These are phyloP conservation scores for Gymnarchus niloticus DNA, from an alignment of 2,113 vertebrate genomes.

Conservation along the genomic window DNA sequence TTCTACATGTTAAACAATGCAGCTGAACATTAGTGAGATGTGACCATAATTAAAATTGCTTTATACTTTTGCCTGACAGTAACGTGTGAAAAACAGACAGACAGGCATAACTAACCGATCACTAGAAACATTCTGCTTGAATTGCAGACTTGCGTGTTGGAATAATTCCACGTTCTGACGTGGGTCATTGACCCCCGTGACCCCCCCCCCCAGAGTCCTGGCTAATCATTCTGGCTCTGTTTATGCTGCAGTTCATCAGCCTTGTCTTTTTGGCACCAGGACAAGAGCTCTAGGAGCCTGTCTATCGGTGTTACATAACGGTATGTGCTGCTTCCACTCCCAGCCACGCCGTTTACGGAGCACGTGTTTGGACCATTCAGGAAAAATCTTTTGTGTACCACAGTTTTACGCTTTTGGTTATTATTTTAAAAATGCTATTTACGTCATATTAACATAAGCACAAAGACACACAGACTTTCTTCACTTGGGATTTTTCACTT, in stretches of 20 bases:
- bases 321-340: background rate
- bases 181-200: conserved; percentile 3
- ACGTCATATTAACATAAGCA: background rate
- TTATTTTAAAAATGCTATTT: too few relatives aligned
- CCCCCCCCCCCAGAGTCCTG: conserved; percentile 2
- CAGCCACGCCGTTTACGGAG: background rate
- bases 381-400: too few relatives aligned
- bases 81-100: background rate
- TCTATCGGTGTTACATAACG: background rate
- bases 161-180: background rate
- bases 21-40: background rate
- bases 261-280: conserved; percentile 4
- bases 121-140: background rate
- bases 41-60: background rate
- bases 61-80: background rate
- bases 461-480: background rate
- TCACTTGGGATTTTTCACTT: too few relatives aligned
- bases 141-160: background rate
- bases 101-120: background rate
- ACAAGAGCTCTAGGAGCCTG: background rate
- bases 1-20: background rate
- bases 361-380: background rate
- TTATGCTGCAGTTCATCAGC: background rate
- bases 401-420: too few relatives aligned
- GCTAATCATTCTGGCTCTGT: conserved; percentile 11